These are phyloP conservation scores for Paramuricea clavata DNA, from an alignment of 92 coral and sea anemone species.

Conservation along the genomic window DNA sequence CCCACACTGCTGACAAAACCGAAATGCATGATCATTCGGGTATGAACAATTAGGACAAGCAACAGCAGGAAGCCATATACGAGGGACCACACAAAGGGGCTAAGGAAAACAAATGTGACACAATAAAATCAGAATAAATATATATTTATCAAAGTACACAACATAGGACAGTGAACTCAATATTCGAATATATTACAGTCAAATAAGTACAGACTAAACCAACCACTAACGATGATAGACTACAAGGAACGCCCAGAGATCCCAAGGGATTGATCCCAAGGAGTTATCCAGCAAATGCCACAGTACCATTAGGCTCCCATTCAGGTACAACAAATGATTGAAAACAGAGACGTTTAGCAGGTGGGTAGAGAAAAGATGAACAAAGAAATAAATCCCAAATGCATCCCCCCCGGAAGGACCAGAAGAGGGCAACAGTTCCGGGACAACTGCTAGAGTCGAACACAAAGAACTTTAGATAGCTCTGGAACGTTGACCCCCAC, in stretches of 20 bases:
- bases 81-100: neutral
- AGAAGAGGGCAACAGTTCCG: constrained; percentile 62
- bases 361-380: no score
- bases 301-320: no score
- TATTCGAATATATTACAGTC: neutral
- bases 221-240: neutral
- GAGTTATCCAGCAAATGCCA: neutral
- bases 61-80: constrained; percentile 24
- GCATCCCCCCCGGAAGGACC: constrained; percentile 39
- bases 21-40: neutral
- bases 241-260: neutral
- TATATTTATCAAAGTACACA: neutral
- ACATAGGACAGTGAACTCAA: neutral
- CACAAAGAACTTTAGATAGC: no score
- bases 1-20: neutral
- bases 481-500: no score
- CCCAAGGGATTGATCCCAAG: constrained; percentile 25
- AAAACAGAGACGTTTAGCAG: no score
- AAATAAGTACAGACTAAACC: neutral
- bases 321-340: no score
- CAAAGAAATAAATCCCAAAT: no score
- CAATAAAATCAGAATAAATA: neutral
- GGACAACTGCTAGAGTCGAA: constrained; percentile 61
- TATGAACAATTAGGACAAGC: constrained; percentile 1
- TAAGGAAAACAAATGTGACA: neutral